Evolutionary conservation across 2,113 vertebrate genomes (phyloP).

Genomic region (Myiagra hebetior): DNA sequence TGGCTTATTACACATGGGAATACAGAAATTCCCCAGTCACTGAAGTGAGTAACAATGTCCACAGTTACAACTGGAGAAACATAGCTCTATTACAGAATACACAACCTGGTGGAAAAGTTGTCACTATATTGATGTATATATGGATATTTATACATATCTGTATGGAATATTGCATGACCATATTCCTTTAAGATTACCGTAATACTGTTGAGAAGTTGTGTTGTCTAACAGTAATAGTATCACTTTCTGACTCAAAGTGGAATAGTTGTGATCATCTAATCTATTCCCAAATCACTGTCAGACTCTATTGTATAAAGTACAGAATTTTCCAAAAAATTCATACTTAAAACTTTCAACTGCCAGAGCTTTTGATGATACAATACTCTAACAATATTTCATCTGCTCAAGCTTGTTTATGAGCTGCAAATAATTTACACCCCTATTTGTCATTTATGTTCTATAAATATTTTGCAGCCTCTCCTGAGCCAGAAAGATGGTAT

Average conservation of each 20-base stretch:
- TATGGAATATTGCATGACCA: background rate
- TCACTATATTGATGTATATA: background rate
- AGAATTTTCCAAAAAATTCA: background rate
- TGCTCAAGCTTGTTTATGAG: background rate
- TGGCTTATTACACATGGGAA: conserved; percentile 22
- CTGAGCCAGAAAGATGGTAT: background rate
- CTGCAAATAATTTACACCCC: background rate
- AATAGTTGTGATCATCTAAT: background rate
- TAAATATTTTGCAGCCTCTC: background rate
- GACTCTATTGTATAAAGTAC: background rate
- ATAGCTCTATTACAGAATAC: background rate
- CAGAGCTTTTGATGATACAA: background rate
- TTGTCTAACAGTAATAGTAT: background rate
- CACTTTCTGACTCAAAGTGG: background rate
- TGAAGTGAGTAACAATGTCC: background rate
- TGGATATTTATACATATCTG: background rate
- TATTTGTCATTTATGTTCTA: background rate
- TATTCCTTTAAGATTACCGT: background rate
- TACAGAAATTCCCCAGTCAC: background rate
- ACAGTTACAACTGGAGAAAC: background rate
- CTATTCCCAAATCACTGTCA: background rate
- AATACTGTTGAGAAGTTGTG: background rate
- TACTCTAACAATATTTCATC: background rate
- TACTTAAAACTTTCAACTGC: background rate
- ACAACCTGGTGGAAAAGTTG: background rate